Conservation (phyloP, 2,888 invertebrate genomes). For the Epirrita christyi region DNA sequence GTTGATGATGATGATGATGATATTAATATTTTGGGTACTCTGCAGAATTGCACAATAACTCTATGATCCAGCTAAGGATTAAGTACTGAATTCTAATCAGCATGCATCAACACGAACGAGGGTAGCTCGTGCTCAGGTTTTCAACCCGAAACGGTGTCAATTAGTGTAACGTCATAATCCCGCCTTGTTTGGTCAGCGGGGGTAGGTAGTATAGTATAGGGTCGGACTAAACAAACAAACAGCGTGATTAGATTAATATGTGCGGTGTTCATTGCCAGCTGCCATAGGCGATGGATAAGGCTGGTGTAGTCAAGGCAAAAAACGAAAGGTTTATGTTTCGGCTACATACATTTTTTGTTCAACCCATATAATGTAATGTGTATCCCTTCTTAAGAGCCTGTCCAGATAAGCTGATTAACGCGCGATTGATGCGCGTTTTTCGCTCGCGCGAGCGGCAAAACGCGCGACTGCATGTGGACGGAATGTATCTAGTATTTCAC, state of each 20-base stretch:
- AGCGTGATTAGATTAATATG: constrained; percentile 65
- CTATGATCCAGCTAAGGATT: constrained; percentile 35
- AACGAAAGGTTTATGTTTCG: no score
- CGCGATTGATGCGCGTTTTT: no score
- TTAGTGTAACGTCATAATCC: constrained; percentile 79
- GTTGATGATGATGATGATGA: no score
- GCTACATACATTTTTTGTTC: no score
- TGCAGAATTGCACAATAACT: constrained; percentile 26
- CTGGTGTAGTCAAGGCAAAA: constrained; percentile 1
- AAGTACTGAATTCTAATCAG: constrained; percentile 65
- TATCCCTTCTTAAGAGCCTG: no score
- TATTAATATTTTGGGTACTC: background rate
- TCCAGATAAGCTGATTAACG: no score
- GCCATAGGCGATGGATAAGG: background rate
- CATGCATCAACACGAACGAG: constrained; percentile 73
- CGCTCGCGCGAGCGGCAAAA: no score
- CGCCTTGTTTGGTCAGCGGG: constrained; percentile 55
- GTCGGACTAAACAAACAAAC: constrained; percentile 57
- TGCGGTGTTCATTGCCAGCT: constrained; percentile 36
- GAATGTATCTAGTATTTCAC: no score
- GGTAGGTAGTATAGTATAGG: constrained; percentile 37
- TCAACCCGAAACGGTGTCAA: constrained; percentile 68
- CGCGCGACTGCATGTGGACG: no score
- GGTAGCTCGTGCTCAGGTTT: constrained; percentile 59
- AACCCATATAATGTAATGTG: no score